Percentiles rank a stretch among this genome's conserved stretches.
Conservation (phyloP, 2,888 invertebrate genomes). For the Copidosoma aretas region DNA sequence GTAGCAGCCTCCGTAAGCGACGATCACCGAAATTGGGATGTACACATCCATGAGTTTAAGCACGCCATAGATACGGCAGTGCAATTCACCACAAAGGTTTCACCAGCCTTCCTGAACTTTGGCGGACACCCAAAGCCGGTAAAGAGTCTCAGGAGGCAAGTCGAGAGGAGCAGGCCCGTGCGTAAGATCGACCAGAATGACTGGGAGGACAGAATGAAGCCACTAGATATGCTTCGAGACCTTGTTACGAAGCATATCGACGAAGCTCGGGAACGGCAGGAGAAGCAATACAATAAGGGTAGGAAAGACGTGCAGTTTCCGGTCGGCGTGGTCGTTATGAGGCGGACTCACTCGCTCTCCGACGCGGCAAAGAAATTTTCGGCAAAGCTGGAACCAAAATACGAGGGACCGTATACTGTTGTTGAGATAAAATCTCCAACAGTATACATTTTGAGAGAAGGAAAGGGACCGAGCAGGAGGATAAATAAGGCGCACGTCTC, state of each 20-base stretch:
- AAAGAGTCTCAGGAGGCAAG: background rate
- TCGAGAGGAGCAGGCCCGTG: background rate
- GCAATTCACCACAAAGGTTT: background rate
- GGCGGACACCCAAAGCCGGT: slow-evolving; percentile 8
- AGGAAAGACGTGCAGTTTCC: background rate
- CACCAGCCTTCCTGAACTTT: background rate
- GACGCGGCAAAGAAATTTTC: background rate
- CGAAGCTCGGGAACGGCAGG: background rate
- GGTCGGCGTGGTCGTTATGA: background rate
- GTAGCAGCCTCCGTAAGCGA: background rate
- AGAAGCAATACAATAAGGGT: background rate
- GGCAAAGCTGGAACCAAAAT: background rate
- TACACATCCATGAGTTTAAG: slow-evolving; percentile 7
- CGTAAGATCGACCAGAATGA: background rate
- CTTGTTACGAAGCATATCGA: slow-evolving; percentile 2
- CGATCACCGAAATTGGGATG: slow-evolving; percentile 9
- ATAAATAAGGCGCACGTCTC: background rate
- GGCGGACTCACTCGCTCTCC: background rate
- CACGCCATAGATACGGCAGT: slow-evolving; percentile 10
- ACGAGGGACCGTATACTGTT: background rate
- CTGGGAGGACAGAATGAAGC: slow-evolving; percentile 17
- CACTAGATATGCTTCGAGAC: slow-evolving; percentile 14
- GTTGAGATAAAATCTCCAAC: background rate
- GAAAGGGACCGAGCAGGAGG: background rate
- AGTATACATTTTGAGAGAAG: background rate